phyloP scores from a whole-genome alignment of 2,888 invertebrate species.

The Eretmocerus hayati region DNA sequence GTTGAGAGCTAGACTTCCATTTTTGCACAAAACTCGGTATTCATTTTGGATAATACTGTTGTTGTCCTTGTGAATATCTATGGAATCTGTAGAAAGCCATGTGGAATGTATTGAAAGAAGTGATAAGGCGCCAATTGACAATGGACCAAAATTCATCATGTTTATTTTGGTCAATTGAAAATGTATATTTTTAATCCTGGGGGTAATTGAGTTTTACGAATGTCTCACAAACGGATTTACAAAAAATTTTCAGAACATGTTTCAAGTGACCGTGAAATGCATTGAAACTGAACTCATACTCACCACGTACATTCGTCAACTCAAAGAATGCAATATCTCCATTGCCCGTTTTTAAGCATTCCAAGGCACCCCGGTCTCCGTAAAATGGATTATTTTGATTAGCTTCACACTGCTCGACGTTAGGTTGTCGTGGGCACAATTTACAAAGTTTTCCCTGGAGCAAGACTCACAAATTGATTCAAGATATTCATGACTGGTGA shows the following conservation, averaged over 20 bases:
- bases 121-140: no score
- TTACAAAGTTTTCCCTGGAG: constrained; percentile 28
- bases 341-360: constrained; percentile 50
- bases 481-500: not conserved
- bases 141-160: no score
- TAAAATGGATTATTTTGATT: constrained; percentile 52
- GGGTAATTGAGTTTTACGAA: no score
- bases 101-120: no score
- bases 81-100: no score
- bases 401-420: constrained; percentile 49
- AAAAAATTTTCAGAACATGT: no score
- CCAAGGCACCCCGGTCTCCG: constrained; percentile 56
- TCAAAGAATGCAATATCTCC: constrained; percentile 60
- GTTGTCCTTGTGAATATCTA: not conserved
- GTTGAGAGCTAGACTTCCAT: constrained; percentile 51
- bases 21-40: constrained; percentile 56
- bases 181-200: no score
- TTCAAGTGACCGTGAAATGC: no score
- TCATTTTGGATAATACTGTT: constrained; percentile 35
- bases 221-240: no score
- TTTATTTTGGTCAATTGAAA: no score
- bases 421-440: constrained; percentile 26
- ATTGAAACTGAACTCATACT: no score
- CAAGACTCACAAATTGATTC: not conserved
- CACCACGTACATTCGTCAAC: constrained; percentile 48